Evolutionary conservation across 2,888 invertebrate species (phyloP).

Genomic region (Mylabris sibirica): DNA sequence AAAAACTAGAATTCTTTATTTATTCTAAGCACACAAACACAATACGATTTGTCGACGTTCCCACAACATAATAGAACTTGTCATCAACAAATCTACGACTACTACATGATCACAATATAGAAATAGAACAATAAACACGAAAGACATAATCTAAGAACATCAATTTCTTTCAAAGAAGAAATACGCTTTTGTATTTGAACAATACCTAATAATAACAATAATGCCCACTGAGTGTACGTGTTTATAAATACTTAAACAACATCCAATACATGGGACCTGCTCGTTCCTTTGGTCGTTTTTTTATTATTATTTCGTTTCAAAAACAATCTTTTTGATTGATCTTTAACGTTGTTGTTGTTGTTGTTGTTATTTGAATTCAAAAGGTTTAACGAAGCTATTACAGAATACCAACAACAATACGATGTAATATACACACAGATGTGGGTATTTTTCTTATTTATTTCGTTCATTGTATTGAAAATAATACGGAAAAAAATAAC

Average conservation of each 20-base stretch:
- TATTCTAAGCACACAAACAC: too few species aligned
- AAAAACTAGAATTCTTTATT: too few species aligned
- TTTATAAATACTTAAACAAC: slow-evolving; percentile 10
- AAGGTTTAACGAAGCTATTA: background rate
- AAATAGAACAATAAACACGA: slow-evolving; percentile 1
- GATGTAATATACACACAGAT: too few species aligned
- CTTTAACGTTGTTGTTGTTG: background rate
- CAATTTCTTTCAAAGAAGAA: background rate
- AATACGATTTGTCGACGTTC: background rate
- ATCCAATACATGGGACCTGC: background rate
- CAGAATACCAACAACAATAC: background rate
- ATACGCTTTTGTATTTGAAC: slow-evolving; percentile 7
- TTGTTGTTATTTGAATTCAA: background rate
- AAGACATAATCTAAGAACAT: slow-evolving; percentile 2
- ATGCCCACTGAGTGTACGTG: background rate
- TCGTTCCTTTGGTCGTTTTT: background rate
- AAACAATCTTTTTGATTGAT: background rate
- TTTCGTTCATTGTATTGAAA: background rate
- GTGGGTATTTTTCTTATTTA: background rate
- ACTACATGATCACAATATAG: background rate
- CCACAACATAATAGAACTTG: background rate
- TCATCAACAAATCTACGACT: background rate
- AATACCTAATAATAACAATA: slow-evolving; percentile 5
- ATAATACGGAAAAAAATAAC: background rate
- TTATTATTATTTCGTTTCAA: background rate